A percentile compares a stretch with the other conserved stretches of the same genome.
These are phyloP conservation scores for Xenops minutus DNA, from an alignment of 2,797 vertebrate species.

Conservation along the genomic window DNA sequence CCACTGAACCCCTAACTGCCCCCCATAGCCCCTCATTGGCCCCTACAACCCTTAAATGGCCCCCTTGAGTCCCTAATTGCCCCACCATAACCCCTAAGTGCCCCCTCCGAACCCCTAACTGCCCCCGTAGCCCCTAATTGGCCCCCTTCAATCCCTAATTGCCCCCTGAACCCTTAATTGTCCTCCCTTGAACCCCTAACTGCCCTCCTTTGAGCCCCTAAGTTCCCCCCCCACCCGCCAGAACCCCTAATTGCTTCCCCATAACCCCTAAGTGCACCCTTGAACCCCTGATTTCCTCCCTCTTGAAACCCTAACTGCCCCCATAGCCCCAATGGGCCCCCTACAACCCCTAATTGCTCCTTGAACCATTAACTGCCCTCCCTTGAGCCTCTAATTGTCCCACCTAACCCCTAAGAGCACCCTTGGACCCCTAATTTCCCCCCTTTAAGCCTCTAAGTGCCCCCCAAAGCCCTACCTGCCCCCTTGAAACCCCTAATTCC, in stretches of 20 bases:
- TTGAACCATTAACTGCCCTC: background rate
- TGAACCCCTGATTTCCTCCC: background rate
- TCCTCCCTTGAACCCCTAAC: background rate
- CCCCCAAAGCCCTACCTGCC: too few relatives aligned
- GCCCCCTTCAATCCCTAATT: background rate
- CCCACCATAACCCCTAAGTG: background rate
- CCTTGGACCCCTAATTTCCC: background rate
- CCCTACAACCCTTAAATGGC: too few relatives aligned
- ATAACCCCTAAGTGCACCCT: background rate
- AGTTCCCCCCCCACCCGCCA: too few relatives aligned
- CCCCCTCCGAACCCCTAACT: background rate
- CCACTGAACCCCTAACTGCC: background rate
- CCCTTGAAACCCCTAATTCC: fast-evolving
- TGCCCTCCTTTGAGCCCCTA: too few relatives aligned
- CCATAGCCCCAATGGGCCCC: too few relatives aligned
- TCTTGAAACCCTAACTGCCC: background rate
- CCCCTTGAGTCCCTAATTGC: background rate
- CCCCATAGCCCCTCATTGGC: background rate
- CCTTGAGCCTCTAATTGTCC: background rate
- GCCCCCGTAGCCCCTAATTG: background rate
- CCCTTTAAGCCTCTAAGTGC: fast-evolving
- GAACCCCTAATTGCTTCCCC: background rate
- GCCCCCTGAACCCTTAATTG: background rate
- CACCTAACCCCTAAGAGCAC: too few relatives aligned
- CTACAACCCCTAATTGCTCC: background rate